Conservation (phyloP, 2,888 invertebrate genomes). For the Drosophila eohydei region DNA sequence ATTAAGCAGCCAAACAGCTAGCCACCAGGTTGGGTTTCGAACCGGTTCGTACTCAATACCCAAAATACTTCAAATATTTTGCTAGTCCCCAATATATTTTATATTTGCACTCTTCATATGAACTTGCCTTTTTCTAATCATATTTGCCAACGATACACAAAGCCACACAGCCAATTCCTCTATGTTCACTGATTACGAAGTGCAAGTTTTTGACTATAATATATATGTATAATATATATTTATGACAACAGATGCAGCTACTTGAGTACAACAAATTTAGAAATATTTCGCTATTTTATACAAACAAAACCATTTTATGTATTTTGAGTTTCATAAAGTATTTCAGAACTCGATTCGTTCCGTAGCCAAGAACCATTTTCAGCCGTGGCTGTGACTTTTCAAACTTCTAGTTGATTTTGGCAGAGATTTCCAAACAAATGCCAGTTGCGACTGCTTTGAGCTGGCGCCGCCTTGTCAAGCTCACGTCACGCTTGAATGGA, state of each 20-base stretch:
- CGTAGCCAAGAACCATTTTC: not conserved
- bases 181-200: too few relatives aligned
- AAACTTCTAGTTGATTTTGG: slow-evolving; percentile 20
- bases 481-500: slow-evolving; percentile 67
- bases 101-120: not conserved
- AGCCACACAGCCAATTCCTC: not conserved
- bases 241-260: not conserved
- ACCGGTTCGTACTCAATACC: not conserved
- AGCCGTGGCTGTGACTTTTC: not conserved
- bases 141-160: too few relatives aligned
- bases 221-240: not conserved
- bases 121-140: not conserved
- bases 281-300: not conserved
- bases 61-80: not conserved
- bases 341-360: not conserved
- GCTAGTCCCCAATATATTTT: too few relatives aligned
- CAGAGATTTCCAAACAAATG: slow-evolving; percentile 32
- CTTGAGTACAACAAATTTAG: not conserved
- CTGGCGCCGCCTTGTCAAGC: slow-evolving; percentile 57
- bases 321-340: not conserved
- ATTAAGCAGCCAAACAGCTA: slow-evolving; percentile 31
- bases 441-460: slow-evolving; percentile 39
- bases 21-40: not conserved
- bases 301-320: not conserved
- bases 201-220: not conserved